Base-by-base conservation (phyloP, 2,888 invertebrate species). In the Dysmachus trigonus region DNA sequence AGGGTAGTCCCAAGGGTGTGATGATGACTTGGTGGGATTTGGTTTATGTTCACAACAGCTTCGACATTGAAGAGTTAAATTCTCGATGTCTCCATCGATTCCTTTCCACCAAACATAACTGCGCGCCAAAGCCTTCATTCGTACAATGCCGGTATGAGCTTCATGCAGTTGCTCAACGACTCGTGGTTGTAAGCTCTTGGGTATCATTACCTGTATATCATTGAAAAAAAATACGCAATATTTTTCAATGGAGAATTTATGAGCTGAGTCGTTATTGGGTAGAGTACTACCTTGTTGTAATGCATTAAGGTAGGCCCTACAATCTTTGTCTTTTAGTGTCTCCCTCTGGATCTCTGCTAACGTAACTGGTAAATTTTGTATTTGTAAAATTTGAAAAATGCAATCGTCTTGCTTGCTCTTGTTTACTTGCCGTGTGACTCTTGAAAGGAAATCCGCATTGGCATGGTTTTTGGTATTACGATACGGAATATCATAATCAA, bases 91-190 rank as follows among this genome's bases (percentile, higher is more conserved):
- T 13, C 47, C 31, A 51, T 88, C 86, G 13, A 89, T 87, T 18
- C 87, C 88, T 10, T 88, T 89, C 87, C 89, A 89, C 86, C 88
- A 89, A 74, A 89, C 87, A 18, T 88, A 87, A 4, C 87, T 74
- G 8, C 87, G 76, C n/a, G 89, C 89, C 85, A 88, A 22, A 1
- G 74, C 13, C 85, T 88, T 89, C 87, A 87, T 88, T 30, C 87
- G 85, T 1, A 83, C 31, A 72, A 5, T 87, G 2, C 88, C 88
- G 74, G 88, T 86, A 77, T 89, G 87, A 27, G 83, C 85, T 73
- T 87, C 85, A 83, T 89, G 88, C 76, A 88, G 77, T 47, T 88
- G 86, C 0, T 83, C 22, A 2, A 88, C 74, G 8, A 88, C 62
- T 10, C 30, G 31, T 33, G 41, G 15, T 81, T 62, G 22, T 62